Evolutionary conservation across 2,113 vertebrate species (phyloP), one percentile per base, ranked within the genome.

Genomic region (Xyrauchen texanus): DNA sequence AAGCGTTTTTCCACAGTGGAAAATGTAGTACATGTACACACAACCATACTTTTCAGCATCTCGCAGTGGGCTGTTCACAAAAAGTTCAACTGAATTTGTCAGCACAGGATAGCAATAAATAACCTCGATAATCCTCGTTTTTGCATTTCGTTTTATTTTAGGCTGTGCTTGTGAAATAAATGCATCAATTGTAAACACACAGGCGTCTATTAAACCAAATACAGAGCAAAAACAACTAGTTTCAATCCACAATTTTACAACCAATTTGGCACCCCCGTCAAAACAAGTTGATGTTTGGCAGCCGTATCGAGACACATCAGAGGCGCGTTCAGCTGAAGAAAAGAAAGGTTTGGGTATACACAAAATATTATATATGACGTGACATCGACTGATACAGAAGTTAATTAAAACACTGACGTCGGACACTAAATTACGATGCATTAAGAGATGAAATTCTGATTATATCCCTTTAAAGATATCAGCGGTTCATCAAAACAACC

Each of bases 241-340:
- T 45, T 57, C 0, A 6, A 10, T 7, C 44, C 11, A n/a, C n/a
- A n/a, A n/a, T n/a, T n/a, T n/a, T n/a, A n/a, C n/a, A n/a, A n/a
- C n/a, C n/a, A 77, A 71, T 70, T 63, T 82, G 74, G 47, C 73
- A 76, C 68, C 68, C 16, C 21, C 3, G 44, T 21, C 4, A 61
- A 64, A 58, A 52, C 63, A 60, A 60, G 16, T 42, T 34, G 0
- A 52, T 4, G 76, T 21, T 47, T 66, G 75, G 80, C 80, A 82
- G 72, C 61, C 80, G 21, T 34, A 3, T 34, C 21, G 21, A 34
- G 21, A 34, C 21, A 34, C 71, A 49, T 21, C 55, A 61, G n/a
- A 12, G 8, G 47, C 8, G 57, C 9, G 46, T 74, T 12, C 7
- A 13, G 49, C 8, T 62, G 12, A 62, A 62, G 0, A 49, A 49